Evolutionary conservation across 37 sponge, comb jelly and placozoan species (phyloP).

Genomic region (Lycopodina hypogea): DNA sequence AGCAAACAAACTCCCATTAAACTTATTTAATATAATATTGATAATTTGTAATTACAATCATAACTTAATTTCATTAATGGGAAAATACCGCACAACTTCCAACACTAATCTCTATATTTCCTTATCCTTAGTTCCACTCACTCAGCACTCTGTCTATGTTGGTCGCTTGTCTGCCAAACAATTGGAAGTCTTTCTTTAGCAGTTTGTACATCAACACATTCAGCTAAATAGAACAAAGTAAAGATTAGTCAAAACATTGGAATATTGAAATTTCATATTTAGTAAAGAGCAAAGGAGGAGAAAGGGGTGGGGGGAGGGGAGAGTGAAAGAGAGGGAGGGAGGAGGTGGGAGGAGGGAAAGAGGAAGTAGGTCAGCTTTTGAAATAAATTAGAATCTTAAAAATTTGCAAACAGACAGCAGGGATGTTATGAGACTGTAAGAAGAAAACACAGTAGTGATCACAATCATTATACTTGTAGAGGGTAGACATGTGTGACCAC

Average conservation of each 20-base stretch:
- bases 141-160: slow-evolving; percentile 37
- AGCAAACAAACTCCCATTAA: no score
- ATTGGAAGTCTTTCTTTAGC: slow-evolving; percentile 48
- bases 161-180: slow-evolving; percentile 54
- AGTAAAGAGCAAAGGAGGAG: background rate
- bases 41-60: no score
- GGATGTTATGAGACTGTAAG: background rate
- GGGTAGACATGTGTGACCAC: slow-evolving; percentile 70
- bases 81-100: no score
- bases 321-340: no score
- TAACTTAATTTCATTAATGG: no score
- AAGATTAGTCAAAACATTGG: background rate
- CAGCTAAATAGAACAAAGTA: slow-evolving; percentile 32
- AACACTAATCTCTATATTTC: no score
- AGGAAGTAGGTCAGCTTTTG: background rate
- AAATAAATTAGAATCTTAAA: background rate
- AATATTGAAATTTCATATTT: background rate
- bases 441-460: no score
- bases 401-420: no score
- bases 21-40: no score
- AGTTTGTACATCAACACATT: slow-evolving; percentile 43
- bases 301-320: no score
- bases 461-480: slow-evolving; percentile 38
- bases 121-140: no score
- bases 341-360: background rate